phyloP scores from a whole-genome alignment of 2,113 vertebrate species.

The Heterotis niloticus region DNA sequence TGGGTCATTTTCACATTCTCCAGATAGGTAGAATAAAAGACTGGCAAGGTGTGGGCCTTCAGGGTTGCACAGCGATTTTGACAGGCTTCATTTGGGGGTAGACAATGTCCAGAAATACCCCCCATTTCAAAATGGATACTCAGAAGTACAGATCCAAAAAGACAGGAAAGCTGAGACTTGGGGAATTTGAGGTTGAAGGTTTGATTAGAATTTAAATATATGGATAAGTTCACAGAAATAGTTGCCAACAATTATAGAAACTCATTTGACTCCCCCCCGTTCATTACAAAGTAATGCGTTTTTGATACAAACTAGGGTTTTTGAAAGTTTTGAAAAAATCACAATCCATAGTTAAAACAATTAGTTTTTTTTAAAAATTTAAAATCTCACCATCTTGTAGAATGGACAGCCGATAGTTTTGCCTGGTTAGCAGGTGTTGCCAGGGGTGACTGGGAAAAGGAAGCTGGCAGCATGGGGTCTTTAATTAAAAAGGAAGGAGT shows the following conservation, averaged over 20 bases:
- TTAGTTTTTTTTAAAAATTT: background rate
- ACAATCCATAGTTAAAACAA: background rate
- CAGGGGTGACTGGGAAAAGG: conserved; percentile 43
- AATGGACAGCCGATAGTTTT: background rate
- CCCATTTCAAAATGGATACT: conserved; percentile 40
- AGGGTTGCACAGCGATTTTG: conserved; percentile 31
- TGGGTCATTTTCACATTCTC: conserved; percentile 27
- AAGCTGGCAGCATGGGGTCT: conserved; percentile 40
- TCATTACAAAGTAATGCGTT: background rate
- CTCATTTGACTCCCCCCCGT: background rate
- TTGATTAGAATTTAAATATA: background rate
- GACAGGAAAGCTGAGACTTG: background rate
- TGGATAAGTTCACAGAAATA: background rate
- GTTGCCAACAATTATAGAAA: background rate
- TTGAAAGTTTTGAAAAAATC: background rate
- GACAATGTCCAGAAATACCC: conserved; percentile 26
- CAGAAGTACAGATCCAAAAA: conserved; percentile 19
- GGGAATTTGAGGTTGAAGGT: background rate
- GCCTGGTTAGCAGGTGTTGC: conserved; percentile 37
- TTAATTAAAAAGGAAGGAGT: conserved; percentile 35
- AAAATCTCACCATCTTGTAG: background rate
- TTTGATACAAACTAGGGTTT: conserved; percentile 1
- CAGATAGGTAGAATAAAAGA: conserved; percentile 49
- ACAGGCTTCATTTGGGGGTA: conserved; percentile 38
- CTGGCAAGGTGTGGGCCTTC: conserved; percentile 27